A percentile compares a stretch with the other conserved stretches of the same genome.
These are phyloP conservation scores for Ctenicera cuprea DNA, from an alignment of 2,888 invertebrate species.

Conservation along the genomic window DNA sequence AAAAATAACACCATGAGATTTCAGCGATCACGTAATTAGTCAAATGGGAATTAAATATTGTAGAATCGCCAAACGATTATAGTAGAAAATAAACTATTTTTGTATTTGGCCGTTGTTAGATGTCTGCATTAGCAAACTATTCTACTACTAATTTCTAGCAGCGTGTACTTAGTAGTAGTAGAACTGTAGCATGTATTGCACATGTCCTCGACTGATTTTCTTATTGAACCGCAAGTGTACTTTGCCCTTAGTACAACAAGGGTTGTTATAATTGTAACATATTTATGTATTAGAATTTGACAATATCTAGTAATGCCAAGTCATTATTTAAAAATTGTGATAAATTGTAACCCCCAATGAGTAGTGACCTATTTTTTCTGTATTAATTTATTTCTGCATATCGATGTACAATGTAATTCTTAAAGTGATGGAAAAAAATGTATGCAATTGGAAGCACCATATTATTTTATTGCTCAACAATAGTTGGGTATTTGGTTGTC, in stretches of 20 bases:
- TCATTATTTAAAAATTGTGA: slow-evolving; percentile 37
- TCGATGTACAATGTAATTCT: slow-evolving; percentile 1
- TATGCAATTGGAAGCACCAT: too few species aligned
- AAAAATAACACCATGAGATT: slow-evolving; percentile 5
- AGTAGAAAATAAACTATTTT: not conserved
- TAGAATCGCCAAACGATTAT: not conserved
- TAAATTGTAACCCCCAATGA: slow-evolving; percentile 29
- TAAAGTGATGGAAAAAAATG: too few species aligned
- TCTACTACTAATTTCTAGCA: not conserved
- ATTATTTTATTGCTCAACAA: too few species aligned
- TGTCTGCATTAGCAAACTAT: slow-evolving; percentile 2
- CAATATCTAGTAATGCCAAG: slow-evolving; percentile 32
- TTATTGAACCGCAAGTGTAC: slow-evolving; percentile 47
- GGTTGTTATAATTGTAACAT: slow-evolving; percentile 28
- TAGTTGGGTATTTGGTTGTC: too few species aligned
- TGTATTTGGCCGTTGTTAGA: slow-evolving; percentile 6
- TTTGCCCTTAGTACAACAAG: slow-evolving; percentile 34
- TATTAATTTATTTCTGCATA: slow-evolving; percentile 24
- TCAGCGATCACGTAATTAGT: not conserved
- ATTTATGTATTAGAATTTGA: slow-evolving; percentile 15
- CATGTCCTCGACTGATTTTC: slow-evolving; percentile 43
- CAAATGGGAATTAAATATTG: not conserved
- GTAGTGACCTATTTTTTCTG: slow-evolving; percentile 11
- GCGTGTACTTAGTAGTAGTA: slow-evolving; percentile 37
- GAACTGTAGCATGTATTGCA: not conserved